Evolutionary conservation across 2,113 vertebrate genomes (phyloP).

Genomic region (Corythaeola cristata): DNA sequence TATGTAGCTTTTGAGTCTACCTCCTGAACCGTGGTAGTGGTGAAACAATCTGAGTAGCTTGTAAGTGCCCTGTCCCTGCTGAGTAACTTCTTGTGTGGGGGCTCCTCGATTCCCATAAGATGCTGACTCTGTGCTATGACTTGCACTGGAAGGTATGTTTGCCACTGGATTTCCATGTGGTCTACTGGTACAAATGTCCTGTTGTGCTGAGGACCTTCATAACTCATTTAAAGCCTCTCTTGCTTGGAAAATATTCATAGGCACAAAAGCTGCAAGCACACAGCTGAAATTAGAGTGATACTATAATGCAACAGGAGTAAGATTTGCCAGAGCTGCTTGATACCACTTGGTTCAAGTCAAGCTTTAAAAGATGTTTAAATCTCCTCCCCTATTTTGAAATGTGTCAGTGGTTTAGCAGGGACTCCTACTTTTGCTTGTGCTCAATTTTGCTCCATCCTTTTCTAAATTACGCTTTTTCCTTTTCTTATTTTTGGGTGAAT

Average conservation of each 20-base stretch:
- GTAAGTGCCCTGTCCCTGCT: no score
- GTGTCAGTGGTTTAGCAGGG: neutral
- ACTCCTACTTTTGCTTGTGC: neutral
- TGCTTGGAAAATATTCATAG: neutral
- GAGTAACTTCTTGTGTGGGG: fast-evolving
- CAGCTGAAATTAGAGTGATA: neutral
- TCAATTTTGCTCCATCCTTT: neutral
- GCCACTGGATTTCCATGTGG: neutral
- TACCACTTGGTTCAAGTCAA: neutral
- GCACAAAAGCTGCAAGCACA: neutral
- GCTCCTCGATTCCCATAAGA: neutral
- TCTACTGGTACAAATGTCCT: neutral
- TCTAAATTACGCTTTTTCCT: neutral
- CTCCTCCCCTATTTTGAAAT: neutral
- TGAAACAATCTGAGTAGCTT: neutral
- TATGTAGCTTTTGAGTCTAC: neutral
- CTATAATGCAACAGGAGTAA: neutral
- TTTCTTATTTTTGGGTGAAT: neutral
- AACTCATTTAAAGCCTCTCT: neutral
- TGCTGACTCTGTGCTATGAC: neutral
- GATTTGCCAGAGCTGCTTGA: neutral
- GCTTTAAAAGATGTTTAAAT: neutral
- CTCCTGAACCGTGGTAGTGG: fast-evolving
- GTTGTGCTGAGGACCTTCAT: neutral
- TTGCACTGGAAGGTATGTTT: neutral